Conservation (phyloP, 2,888 invertebrate genomes). For the Heliconius aoede region DNA sequence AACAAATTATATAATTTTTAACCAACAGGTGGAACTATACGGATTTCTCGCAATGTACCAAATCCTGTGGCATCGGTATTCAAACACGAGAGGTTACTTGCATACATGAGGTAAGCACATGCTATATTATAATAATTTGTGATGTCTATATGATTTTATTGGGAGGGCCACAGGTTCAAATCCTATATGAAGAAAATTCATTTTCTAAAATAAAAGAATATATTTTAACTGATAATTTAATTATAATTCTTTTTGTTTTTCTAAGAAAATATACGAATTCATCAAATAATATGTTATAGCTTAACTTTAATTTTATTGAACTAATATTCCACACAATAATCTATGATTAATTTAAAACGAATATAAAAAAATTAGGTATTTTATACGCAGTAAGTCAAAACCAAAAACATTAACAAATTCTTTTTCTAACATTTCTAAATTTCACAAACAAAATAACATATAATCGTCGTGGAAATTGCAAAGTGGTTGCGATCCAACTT, state of each 20-base stretch:
- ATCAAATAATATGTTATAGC: too few relatives aligned
- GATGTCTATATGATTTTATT: background rate
- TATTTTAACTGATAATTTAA: background rate
- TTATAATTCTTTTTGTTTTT: background rate
- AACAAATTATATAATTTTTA: background rate
- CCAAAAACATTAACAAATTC: background rate
- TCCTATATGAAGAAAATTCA: background rate
- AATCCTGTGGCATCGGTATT: constrained; percentile 96
- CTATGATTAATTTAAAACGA: too few relatives aligned
- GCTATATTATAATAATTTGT: background rate
- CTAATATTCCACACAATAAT: too few relatives aligned
- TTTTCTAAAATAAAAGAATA: background rate
- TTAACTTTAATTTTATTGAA: too few relatives aligned
- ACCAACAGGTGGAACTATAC: constrained; percentile 91
- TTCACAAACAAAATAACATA: background rate
- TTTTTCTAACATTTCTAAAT: too few relatives aligned
- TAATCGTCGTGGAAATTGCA: constrained; percentile 17
- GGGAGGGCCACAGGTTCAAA: background rate
- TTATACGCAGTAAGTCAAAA: background rate
- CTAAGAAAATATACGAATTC: background rate
- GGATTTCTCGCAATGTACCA: constrained; percentile 94
- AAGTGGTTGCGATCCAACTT: constrained; percentile 19
- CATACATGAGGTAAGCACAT: constrained; percentile 86
- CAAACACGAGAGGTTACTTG: constrained; percentile 95
- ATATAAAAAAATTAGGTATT: background rate